phyloP scores from a whole-genome alignment of 2,888 invertebrate species.

The Seira sanloemensis region DNA sequence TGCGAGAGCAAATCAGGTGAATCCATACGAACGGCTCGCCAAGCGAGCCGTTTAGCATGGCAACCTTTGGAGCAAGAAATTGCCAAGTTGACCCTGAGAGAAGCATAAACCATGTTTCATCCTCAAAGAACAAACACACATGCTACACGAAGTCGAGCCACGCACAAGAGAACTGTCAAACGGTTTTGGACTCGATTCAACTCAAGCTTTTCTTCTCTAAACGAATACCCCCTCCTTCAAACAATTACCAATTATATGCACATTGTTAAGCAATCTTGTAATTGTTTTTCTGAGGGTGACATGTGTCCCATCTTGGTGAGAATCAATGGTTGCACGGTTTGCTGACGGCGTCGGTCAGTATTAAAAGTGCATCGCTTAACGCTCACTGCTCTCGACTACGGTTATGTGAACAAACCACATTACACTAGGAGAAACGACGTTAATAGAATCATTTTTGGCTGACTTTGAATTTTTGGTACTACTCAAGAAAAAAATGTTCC shows the following conservation, averaged over 20 bases:
- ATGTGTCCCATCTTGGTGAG: neutral
- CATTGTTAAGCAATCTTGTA: neutral
- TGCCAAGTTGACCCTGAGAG: constrained; percentile 48
- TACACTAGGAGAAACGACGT: neutral
- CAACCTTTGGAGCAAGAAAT: constrained; percentile 44
- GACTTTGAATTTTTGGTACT: neutral
- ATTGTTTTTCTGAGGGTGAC: neutral
- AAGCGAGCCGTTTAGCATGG: neutral
- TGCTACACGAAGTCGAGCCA: constrained; percentile 20
- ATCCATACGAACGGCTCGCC: neutral
- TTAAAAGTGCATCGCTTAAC: neutral
- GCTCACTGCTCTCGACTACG: neutral
- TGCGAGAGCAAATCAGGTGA: constrained; percentile 23
- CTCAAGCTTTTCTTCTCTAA: neutral
- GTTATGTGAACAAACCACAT: neutral
- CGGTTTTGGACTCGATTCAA: neutral
- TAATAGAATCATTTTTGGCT: neutral
- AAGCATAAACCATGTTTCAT: constrained; percentile 49
- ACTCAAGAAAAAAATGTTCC: neutral
- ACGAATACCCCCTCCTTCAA: neutral
- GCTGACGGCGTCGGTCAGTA: neutral
- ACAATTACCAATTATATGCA: neutral
- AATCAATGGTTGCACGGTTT: neutral
- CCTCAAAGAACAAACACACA: constrained; percentile 40
- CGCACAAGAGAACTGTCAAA: constrained; percentile 39